phyloP scores from a whole-genome alignment of 1,140 invertebrate species.

The Pteromalus puparum region DNA sequence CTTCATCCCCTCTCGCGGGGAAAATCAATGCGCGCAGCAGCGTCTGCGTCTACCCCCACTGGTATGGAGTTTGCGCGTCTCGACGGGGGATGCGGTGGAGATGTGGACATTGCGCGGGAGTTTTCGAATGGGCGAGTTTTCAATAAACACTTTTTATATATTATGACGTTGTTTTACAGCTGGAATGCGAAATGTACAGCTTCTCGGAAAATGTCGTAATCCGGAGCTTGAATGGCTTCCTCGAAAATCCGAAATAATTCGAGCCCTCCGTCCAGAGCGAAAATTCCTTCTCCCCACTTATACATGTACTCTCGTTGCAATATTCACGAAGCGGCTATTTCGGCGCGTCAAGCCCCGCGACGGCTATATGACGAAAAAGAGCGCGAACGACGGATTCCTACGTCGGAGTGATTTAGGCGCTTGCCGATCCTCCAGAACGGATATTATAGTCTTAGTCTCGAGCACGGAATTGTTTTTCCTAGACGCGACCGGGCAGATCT shows the following conservation, averaged over 20 bases:
- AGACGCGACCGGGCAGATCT: too few relatives aligned
- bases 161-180: too few relatives aligned
- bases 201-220: too few relatives aligned
- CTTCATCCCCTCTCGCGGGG: conserved; percentile 1
- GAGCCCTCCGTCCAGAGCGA: too few relatives aligned
- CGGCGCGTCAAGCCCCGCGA: not conserved
- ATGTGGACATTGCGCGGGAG: not conserved
- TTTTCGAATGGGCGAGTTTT: not conserved
- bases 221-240: not conserved
- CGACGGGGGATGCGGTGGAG: not conserved
- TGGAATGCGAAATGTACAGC: too few relatives aligned
- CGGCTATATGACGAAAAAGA: conserved; percentile 14
- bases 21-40: conserved; percentile 31
- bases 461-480: too few relatives aligned
- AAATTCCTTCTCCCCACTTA: not conserved
- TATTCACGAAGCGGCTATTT: conserved; percentile 5
- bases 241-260: not conserved
- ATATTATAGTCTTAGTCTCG: too few relatives aligned
- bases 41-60: not conserved
- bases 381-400: not conserved
- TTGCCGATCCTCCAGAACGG: not conserved
- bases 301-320: not conserved
- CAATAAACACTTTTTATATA: too few relatives aligned
- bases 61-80: not conserved
- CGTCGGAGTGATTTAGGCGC: not conserved